Evolutionary conservation across 2,797 vertebrate species (phyloP), one percentile per base, ranked within the genome.

Genomic region (Decapterus maruadsi): DNA sequence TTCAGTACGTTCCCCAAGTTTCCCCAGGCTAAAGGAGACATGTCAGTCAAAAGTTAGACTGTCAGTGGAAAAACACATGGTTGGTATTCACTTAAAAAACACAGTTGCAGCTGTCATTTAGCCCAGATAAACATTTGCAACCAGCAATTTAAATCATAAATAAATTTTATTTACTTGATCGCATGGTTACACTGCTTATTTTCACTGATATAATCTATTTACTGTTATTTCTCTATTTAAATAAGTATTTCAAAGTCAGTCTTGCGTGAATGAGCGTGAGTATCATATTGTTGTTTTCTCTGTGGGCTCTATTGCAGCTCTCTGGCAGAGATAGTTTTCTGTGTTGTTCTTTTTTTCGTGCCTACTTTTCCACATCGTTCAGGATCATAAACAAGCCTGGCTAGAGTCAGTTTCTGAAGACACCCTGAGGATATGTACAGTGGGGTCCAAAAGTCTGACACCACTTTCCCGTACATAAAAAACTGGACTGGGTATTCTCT

Each of bases 1-100:
- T 98, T 98, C 90, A 98, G 95, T 65, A 98, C 97, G 88, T 98
- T 98, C 89, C 97, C 97, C 92, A 98, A 91, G 94, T 98, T 98
- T 89, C 97, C 97, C 97, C 97, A 98, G 80, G 97, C 97, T 98
- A 34, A 7, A 16, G 42, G 60, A 89, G 80, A 92, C 59, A 88
- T 0, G 84, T 75, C 75, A 84, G 65, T 80, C 68, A 87, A 74
- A 63, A 58, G 63, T 67, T 67, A 38, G n/a, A 48, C 43, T 65
- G 76, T 64, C 45, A 78, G 13, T 1, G 12, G 34, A 50, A 74
- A 70, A 81, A 31, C 22, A 54, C 11, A 68, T 17, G 2, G 6
- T 51, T 51, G 4, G 9, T 5, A 6, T 29, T 72, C 7, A 60
- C 29, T 50, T 45, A 36, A 64, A 75, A 51, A 34, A 38, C 8